phyloP scores from a whole-genome alignment of 2,113 vertebrate genomes.

The Centropus bengalensis region DNA sequence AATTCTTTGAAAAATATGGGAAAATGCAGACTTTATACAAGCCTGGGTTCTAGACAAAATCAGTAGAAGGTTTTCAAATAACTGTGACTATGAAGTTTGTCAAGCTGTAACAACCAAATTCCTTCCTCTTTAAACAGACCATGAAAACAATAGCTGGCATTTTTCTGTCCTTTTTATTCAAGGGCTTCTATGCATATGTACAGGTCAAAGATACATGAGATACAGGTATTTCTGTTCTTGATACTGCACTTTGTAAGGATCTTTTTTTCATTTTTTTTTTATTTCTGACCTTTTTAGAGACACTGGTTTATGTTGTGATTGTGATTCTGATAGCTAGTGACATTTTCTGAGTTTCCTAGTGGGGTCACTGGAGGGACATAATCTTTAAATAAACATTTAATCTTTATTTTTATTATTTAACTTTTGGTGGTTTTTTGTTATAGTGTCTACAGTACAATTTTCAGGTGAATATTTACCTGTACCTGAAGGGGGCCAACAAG shows the following conservation, averaged over 20 bases:
- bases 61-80: neutral
- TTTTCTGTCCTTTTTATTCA: neutral
- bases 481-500: no score
- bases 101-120: neutral
- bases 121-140: neutral
- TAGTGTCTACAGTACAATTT: neutral
- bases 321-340: conserved; percentile 58
- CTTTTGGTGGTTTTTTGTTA: neutral
- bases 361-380: conserved; percentile 27
- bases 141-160: neutral
- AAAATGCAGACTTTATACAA: neutral
- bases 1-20: neutral
- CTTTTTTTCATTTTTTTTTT: conserved; percentile 2
- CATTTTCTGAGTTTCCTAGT: conserved; percentile 31
- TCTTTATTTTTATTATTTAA: neutral
- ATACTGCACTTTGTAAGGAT: neutral
- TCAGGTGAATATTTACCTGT: neutral
- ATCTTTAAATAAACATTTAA: neutral
- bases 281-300: conserved; percentile 52
- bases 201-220: neutral
- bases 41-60: neutral
- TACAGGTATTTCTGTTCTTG: neutral
- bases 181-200: neutral
- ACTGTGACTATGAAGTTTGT: neutral
- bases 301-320: neutral